These are phyloP conservation scores for Pseudolaguvia tuberculata DNA, from an alignment of 2,113 vertebrate genomes.

Conservation along the genomic window DNA sequence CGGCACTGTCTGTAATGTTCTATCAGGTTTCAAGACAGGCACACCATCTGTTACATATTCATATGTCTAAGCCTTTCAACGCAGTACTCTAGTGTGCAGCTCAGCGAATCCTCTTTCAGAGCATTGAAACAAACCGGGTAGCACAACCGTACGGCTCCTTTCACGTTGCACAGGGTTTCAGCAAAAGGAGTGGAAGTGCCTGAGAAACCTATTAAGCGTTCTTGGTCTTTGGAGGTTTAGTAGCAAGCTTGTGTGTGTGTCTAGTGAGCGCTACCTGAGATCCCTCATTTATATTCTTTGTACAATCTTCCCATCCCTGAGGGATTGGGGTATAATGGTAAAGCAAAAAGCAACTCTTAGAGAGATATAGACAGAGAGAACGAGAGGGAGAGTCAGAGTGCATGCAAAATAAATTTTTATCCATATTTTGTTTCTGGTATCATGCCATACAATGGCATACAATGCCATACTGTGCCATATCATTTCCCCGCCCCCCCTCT, in stretches of 20 bases:
- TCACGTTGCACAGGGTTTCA: conserved; percentile 14
- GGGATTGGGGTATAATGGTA: conserved; percentile 4
- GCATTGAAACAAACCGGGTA: conserved; percentile 19
- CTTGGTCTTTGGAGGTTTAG: conserved; percentile 19
- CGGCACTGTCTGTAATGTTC: conserved; percentile 16
- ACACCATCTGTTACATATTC: conserved; percentile 37
- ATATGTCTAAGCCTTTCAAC: conserved; percentile 29
- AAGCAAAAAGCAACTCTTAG: conserved; percentile 27
- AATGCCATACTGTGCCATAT: neutral
- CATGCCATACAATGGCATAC: neutral
- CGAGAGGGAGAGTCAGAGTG: neutral
- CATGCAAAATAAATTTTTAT: conserved; percentile 16
- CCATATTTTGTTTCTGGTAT: neutral
- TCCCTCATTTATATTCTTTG: conserved; percentile 53
- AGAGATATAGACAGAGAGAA: neutral
- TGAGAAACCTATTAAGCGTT: conserved; percentile 59
- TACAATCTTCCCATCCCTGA: conserved; percentile 56
- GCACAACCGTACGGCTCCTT: neutral
- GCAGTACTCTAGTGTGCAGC: conserved; percentile 17
- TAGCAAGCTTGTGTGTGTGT: neutral
- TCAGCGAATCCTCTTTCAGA: conserved; percentile 14
- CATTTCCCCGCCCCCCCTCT: neutral
- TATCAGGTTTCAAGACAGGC: conserved; percentile 18
- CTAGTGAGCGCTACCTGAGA: conserved; percentile 52
- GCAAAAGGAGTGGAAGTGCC: conserved; percentile 43